Evolutionary conservation across 2,113 vertebrate genomes (phyloP).

Genomic region (Montifringilla adamsi): DNA sequence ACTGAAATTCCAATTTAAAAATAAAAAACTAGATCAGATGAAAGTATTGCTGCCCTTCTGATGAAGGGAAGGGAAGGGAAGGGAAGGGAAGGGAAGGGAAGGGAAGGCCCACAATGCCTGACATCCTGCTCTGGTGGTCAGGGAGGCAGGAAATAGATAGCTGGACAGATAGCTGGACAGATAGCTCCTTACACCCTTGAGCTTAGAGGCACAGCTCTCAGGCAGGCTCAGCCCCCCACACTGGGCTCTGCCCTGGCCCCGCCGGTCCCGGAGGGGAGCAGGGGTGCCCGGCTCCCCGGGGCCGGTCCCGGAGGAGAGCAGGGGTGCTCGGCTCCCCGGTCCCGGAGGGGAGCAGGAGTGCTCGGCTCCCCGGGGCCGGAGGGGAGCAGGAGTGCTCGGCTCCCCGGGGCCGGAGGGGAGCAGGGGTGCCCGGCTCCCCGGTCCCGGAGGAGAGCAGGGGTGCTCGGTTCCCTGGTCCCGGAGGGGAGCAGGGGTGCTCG

Average conservation of each 20-base stretch:
- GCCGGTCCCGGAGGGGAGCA: neutral
- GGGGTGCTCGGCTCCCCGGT: neutral
- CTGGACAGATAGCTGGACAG: neutral
- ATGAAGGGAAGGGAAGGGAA: neutral
- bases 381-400: neutral
- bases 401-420: too few relatives aligned
- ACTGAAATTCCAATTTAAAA: neutral
- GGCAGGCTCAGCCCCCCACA: neutral
- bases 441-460: neutral
- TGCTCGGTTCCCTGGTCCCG: neutral
- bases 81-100: neutral
- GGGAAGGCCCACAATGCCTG: neutral
- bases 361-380: neutral
- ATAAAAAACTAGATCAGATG: neutral
- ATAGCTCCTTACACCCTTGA: neutral
- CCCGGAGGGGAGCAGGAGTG: neutral
- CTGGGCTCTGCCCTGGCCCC: too few relatives aligned
- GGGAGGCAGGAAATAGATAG: neutral
- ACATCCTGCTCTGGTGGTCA: neutral
- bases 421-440: neutral
- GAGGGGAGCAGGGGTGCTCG: neutral
- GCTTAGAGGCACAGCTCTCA: neutral
- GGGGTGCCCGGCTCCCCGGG: neutral
- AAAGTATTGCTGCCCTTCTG: neutral
- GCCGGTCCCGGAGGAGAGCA: too few relatives aligned